Percentiles rank a stretch among this genome's conserved stretches.
Evolutionary conservation across 2,888 invertebrate species (phyloP).

Genomic region (Trichopoda pennipes): DNA sequence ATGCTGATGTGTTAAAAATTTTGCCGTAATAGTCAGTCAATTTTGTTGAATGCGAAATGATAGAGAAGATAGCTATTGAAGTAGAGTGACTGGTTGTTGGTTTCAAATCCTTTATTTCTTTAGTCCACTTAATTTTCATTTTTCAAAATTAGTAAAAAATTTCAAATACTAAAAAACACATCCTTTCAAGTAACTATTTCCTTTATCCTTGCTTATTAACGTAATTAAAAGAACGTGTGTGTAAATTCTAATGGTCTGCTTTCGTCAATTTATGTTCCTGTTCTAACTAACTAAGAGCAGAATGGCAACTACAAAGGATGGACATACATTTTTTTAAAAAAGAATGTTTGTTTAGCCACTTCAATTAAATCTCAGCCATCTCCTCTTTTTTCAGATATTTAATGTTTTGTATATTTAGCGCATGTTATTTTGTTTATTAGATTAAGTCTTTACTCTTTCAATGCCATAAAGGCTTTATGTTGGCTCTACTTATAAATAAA

Average conservation of each 20-base stretch:
- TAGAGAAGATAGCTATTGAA: too few species aligned
- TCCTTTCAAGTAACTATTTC: background rate
- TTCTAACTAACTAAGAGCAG: background rate
- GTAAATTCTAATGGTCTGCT: slow-evolving; percentile 38
- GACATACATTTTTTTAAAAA: background rate
- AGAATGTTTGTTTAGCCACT: slow-evolving; percentile 50
- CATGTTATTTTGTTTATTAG: slow-evolving; percentile 51
- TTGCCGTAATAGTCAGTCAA: too few species aligned
- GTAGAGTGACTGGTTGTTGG: too few species aligned
- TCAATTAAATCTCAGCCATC: slow-evolving; percentile 54
- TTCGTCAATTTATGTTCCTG: slow-evolving; percentile 4
- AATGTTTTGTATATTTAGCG: slow-evolving; percentile 32
- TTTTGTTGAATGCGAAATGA: too few species aligned
- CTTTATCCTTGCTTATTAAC: background rate
- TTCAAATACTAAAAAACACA: background rate
- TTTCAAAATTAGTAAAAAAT: too few species aligned
- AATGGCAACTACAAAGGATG: slow-evolving; percentile 14
- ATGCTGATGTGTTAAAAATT: too few species aligned
- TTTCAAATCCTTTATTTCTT: too few species aligned
- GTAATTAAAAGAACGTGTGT: slow-evolving; percentile 14
- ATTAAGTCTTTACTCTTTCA: slow-evolving; percentile 23
- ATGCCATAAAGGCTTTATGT: slow-evolving; percentile 5
- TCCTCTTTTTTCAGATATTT: slow-evolving; percentile 14
- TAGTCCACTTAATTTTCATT: too few species aligned
- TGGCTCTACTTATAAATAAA: too few species aligned